Evolutionary conservation across 1,140 invertebrate genomes (phyloP).

Genomic region (Kradibia gibbosae): DNA sequence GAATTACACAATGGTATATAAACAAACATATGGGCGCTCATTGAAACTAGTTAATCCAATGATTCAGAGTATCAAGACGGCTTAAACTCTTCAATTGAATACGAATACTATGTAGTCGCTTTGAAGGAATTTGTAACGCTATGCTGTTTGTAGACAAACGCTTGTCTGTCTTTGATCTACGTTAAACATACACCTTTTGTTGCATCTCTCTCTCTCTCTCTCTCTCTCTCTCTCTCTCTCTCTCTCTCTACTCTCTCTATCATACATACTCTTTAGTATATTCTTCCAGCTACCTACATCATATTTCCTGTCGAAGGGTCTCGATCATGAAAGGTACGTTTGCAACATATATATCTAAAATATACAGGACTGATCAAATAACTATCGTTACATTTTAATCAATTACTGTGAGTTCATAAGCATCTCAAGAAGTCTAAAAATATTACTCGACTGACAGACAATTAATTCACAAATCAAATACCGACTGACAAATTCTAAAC

Average conservation of each 20-base stretch:
- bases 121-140: conserved; percentile 62
- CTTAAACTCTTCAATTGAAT: conserved; percentile 57
- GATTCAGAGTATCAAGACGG: conserved; percentile 57
- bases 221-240: neutral
- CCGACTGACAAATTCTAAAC: no score
- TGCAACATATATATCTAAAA: neutral
- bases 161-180: conserved; percentile 3
- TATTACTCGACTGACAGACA: no score
- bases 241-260: neutral
- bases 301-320: neutral
- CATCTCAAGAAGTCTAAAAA: no score
- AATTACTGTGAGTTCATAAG: no score
- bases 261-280: no score
- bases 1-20: conserved; percentile 10
- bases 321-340: neutral
- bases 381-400: no score
- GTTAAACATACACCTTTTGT: no score
- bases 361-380: no score
- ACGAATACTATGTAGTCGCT: conserved; percentile 55
- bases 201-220: neutral
- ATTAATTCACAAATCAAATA: no score
- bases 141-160: conserved; percentile 57
- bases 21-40: conserved; percentile 47
- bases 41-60: conserved; percentile 64
- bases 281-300: neutral